Evolutionary conservation across 2,797 vertebrate genomes (phyloP).

Genomic region (Malacoraja senta): DNA sequence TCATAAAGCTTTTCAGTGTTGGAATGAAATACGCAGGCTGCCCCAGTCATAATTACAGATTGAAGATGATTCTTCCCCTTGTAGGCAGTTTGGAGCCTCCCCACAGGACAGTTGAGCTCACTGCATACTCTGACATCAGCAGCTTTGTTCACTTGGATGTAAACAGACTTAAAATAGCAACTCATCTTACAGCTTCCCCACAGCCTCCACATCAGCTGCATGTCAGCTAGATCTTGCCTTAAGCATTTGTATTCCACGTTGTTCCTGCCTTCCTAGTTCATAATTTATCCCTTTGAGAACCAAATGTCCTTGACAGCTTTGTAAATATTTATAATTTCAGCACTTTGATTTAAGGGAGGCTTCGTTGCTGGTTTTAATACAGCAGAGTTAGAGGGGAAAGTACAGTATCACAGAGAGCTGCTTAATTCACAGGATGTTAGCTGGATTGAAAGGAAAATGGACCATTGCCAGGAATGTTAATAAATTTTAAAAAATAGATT

Average conservation of each 20-base stretch:
- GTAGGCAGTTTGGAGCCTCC: background rate
- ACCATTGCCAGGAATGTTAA: background rate
- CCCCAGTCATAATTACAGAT: background rate
- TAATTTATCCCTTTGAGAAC: background rate
- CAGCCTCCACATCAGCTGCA: background rate
- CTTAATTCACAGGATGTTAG: background rate
- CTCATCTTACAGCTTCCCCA: slow-evolving; percentile 12
- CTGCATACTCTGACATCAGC: slow-evolving; percentile 23
- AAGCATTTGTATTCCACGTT: background rate
- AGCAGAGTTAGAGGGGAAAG: background rate
- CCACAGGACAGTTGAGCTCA: background rate
- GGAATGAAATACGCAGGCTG: background rate
- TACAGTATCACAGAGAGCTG: background rate
- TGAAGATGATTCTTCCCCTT: background rate
- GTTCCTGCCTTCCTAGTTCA: background rate
- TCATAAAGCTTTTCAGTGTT: background rate
- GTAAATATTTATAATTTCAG: background rate
- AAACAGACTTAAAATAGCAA: slow-evolving; percentile 36
- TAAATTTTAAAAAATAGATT: background rate
- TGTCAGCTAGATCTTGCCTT: background rate
- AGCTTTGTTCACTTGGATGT: background rate
- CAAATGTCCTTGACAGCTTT: background rate
- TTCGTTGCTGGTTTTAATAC: background rate
- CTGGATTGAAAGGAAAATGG: background rate
- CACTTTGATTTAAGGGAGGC: background rate